Evolutionary conservation across 2,797 vertebrate genomes (phyloP), one percentile per base, ranked within the genome.

Genomic region (Pagetopsis macropterus): DNA sequence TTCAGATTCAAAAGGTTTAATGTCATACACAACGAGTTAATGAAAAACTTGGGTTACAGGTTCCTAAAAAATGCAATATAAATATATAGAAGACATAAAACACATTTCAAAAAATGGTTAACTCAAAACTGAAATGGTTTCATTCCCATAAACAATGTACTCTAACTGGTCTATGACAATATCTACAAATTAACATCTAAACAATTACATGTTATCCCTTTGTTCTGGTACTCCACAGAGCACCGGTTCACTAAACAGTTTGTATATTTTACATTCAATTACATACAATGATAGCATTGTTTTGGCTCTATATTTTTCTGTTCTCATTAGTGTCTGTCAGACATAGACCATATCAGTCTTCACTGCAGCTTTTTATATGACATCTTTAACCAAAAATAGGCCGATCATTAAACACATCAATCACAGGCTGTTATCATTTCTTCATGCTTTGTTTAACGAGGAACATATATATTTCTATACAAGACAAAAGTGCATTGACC

Each of bases 401-500:
- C 33, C 54, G 23, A 72, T 15, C 23, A 64, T 45, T 16, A 48
- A 62, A 62, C 49, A 3, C 5, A 3, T 41, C 23, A 8, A 48
- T 51, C 33, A 57, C 40, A 58, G 44, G 60, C n/a, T 27, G 17
- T 12, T 72, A 13, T 10, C 62, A 23, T 75, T 59, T 57, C 10
- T 43, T 31, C 16, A 23, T 65, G 4, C 49, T 55, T 51, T 46
- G 49, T 54, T 54, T 45, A 23, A 50, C 13, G 7, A 59, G 33
- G 0, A 23, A 73, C 71, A 63, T 41, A 19, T 19, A 59, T 9
- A 57, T 81, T 51, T 81, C 8, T 40, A 17, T 65, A 15, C 58
- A 17, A 76, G 49, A 76, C 63, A 49, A 79, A 84, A 60, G 23
- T 46, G 45, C 44, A 43, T 19, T 31, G 45, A 65, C 27, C 63